These are phyloP conservation scores for Ascidia mentula DNA, from an alignment of 23 tunicate species.

Conservation along the genomic window DNA sequence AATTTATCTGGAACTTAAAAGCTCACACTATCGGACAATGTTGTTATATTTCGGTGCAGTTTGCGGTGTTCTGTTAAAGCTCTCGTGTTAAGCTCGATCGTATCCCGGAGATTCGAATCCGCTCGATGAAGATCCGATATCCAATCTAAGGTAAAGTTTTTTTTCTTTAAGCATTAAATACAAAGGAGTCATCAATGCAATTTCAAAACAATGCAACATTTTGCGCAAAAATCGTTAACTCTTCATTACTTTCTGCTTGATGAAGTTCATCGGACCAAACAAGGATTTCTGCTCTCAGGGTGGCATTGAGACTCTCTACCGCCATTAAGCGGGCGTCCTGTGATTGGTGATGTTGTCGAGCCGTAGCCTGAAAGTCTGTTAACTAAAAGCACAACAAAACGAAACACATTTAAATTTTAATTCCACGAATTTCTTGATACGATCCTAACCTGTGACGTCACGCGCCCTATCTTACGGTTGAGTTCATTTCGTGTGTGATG, in stretches of 20 bases:
- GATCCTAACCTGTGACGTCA: neutral
- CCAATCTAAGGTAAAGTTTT: constrained; percentile 1
- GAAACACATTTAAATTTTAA: neutral
- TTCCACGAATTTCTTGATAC: neutral
- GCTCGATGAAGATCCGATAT: constrained; percentile 20
- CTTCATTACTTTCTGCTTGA: neutral
- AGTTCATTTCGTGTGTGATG: neutral
- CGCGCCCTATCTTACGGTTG: constrained; percentile 9
- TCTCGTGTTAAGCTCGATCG: constrained; percentile 34
- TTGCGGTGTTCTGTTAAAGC: constrained; percentile 44
- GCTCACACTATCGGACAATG: constrained; percentile 47
- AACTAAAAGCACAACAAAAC: neutral
- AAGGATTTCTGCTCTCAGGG: neutral
- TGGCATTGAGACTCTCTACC: constrained; percentile 21
- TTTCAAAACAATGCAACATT: neutral
- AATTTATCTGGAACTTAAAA: too few relatives aligned
- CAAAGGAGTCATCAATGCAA: too few relatives aligned
- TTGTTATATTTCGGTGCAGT: constrained; percentile 42
- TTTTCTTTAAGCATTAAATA: neutral
- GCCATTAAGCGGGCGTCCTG: constrained; percentile 10
- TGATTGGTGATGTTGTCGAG: neutral
- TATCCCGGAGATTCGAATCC: constrained; percentile 26
- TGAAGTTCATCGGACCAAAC: neutral
- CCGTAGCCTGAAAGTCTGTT: neutral
- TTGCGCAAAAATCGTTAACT: neutral